Base-by-base conservation (phyloP, 2,797 vertebrate species). In the Cichlasoma orientale region DNA sequence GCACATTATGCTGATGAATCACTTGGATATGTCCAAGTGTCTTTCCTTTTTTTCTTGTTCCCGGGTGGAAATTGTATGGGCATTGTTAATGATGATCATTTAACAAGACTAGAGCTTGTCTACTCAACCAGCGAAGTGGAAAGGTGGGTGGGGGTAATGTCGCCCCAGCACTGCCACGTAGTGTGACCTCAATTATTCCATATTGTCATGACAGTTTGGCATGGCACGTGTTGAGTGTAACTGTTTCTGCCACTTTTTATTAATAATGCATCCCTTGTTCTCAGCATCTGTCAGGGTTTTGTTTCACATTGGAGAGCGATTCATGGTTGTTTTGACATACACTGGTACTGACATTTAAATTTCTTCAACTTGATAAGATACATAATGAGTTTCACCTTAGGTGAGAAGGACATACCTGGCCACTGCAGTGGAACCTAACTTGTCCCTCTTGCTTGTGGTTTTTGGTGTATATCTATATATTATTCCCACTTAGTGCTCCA, bases 281-380 rank as follows among this genome's bases (percentile, higher is more conserved):
- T 57, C 23, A 19, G 79, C 82, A 80, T 90, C 89, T 79, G 75
- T 86, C 63, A 69, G 52, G 82, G 47, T 79, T 84, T 78, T 82
- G 50, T 83, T 86, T 88, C 70, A 75, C 63, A 70, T 78, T 68
- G 68, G n/a, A 57, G 74, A 79, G 56, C 83, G 87, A 90, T 53
- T 74, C 72, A 78, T 80, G 82, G 82, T 75, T 53, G 59, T 55
- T 78, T 80, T 90, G 90, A 92, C 89, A 82, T 75, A 80, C 84
- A 84, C 66, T 86, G 80, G 77, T 69, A 56, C 87, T 91, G 91
- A 93, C 92, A 91, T 94, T 94, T 93, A 77, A 85, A 82, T 86
- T 84, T 33, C 82, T 85, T 85, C 53, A 75, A 88, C 86, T 80
- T 79, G 59, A 90, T 87, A 74, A 81, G 78, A 72, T 91, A 78